Conservation (phyloP, 2,888 invertebrate species). For the Cybosia mesomella region DNA sequence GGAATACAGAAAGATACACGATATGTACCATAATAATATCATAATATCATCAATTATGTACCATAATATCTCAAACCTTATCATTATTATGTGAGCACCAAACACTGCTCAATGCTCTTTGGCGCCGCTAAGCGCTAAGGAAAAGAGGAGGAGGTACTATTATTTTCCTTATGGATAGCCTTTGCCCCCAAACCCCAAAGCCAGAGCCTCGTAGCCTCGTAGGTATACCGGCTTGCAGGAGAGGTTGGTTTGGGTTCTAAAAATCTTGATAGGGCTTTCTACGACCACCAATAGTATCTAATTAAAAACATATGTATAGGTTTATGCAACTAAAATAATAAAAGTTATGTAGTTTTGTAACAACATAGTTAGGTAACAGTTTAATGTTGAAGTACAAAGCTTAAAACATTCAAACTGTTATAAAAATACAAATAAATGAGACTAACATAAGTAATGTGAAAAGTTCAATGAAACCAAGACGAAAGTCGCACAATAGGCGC, state of each 20-base stretch:
- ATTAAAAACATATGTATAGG: not conserved
- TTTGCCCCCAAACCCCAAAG: not conserved
- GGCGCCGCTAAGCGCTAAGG: too few species aligned
- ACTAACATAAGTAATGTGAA: constrained; percentile 15
- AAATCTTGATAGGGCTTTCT: not conserved
- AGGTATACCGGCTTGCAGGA: too few species aligned
- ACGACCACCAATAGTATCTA: not conserved
- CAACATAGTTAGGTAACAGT: not conserved
- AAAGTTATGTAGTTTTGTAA: not conserved
- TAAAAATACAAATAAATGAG: constrained; percentile 5
- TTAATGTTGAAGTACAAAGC: not conserved
- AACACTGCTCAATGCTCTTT: too few species aligned
- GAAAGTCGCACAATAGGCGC: constrained; percentile 30
- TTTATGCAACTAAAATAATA: not conserved
- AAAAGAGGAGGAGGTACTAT: too few species aligned
- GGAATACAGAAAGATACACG: not conserved
- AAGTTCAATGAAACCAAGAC: constrained; percentile 24
- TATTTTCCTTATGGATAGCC: too few species aligned
- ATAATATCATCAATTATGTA: too few species aligned
- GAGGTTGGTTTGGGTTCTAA: too few species aligned
- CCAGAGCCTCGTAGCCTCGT: too few species aligned
- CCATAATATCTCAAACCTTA: too few species aligned
- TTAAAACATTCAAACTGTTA: not conserved
- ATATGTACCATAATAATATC: not conserved
- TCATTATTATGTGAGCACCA: too few species aligned